phyloP scores from a whole-genome alignment of 2,113 vertebrate species.

The Dasyurus viverrinus region DNA sequence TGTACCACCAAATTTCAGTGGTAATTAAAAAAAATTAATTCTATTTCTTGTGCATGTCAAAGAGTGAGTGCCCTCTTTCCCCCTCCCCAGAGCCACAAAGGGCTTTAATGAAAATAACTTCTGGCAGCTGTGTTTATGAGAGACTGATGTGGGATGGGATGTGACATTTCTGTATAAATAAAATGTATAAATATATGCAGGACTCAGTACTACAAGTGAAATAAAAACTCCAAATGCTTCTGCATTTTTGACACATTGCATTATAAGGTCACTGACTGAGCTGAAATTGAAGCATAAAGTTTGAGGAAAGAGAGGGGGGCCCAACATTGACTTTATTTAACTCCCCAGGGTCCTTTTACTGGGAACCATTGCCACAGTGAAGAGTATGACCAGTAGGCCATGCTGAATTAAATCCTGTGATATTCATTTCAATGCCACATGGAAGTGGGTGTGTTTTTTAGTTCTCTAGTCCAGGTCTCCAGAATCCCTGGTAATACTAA shows the following conservation, averaged over 20 bases:
- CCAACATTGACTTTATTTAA: not conserved
- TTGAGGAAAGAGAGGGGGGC: constrained; percentile 1
- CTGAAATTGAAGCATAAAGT: constrained; percentile 53
- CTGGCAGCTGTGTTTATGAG: constrained; percentile 76
- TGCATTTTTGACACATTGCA: constrained; percentile 70
- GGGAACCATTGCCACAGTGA: not conserved
- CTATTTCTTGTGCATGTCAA: constrained; percentile 23
- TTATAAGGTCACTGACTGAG: constrained; percentile 46
- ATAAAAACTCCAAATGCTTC: constrained; percentile 57
- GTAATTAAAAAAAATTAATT: constrained; percentile 19
- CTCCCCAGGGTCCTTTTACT: not conserved
- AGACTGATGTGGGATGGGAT: constrained; percentile 62
- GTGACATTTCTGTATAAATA: constrained; percentile 67
- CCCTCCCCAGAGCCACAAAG: constrained; percentile 62
- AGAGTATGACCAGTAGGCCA: not conserved
- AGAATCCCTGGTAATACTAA: not conserved
- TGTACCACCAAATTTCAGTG: not conserved
- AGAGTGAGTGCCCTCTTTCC: constrained; percentile 43
- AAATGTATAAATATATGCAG: constrained; percentile 61
- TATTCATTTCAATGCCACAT: not conserved
- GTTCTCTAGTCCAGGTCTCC: not conserved
- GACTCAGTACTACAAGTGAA: constrained; percentile 41
- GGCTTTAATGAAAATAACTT: constrained; percentile 81
- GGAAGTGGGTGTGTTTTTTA: not conserved
- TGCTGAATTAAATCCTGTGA: not conserved